Conservation (phyloP, 2,113 vertebrate genomes). For the Pelecanoides urinatrix region DNA sequence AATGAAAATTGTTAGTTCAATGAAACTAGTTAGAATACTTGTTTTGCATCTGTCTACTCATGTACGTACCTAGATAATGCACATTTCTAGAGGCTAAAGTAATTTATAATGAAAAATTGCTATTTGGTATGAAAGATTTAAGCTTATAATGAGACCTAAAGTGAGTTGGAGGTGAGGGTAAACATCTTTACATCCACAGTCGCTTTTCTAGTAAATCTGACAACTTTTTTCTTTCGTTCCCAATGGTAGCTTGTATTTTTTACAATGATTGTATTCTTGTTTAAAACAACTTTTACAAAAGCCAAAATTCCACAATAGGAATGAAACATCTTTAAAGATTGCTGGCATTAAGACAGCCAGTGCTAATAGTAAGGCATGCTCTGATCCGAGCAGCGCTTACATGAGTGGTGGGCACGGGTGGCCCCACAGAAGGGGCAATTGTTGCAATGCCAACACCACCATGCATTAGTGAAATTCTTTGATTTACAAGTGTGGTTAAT, state of each 20-base stretch:
- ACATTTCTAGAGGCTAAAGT: neutral
- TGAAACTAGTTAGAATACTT: neutral
- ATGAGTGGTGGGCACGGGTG: accelerated
- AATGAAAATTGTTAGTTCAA: neutral
- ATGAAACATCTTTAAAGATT: neutral
- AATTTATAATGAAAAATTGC: neutral
- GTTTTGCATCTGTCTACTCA: neutral
- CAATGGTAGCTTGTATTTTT: neutral
- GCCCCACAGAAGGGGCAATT: neutral
- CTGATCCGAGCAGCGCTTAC: neutral
- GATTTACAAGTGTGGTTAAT: neutral
- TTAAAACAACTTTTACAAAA: neutral
- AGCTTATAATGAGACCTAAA: neutral
- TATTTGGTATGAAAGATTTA: neutral
- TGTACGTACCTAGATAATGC: neutral
- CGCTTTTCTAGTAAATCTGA: neutral
- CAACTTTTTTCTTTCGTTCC: neutral
- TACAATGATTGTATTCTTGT: neutral
- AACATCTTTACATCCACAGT: neutral
- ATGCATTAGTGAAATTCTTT: neutral
- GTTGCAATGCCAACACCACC: neutral
- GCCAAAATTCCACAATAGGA: neutral
- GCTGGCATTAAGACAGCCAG: neutral
- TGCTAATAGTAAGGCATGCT: neutral
- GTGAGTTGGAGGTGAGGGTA: neutral